phyloP scores from a whole-genome alignment of 2,797 vertebrate genomes.

The Hyperoplus immaculatus region DNA sequence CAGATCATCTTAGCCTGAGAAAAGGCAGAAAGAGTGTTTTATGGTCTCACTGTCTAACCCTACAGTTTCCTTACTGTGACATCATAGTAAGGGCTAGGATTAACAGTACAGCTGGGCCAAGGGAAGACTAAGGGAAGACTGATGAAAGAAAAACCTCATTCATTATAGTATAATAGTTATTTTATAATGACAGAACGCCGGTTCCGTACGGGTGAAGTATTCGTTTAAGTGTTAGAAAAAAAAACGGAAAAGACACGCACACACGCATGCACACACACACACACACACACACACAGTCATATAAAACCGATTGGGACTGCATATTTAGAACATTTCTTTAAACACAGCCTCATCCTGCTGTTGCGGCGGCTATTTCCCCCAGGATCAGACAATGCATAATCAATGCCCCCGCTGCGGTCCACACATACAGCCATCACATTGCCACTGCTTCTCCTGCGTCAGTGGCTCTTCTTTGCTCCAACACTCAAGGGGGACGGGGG shows the following conservation, averaged over 20 bases:
- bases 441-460: slow-evolving; percentile 39
- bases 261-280: neutral
- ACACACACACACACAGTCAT: slow-evolving; percentile 13
- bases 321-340: slow-evolving; percentile 56
- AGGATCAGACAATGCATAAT: slow-evolving; percentile 66
- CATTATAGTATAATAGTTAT: too few relatives aligned
- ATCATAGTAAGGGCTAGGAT: too few relatives aligned
- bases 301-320: slow-evolving; percentile 17
- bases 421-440: slow-evolving; percentile 35
- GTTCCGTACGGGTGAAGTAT: too few relatives aligned
- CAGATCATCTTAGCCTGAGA: too few relatives aligned
- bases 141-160: too few relatives aligned
- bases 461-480: slow-evolving; percentile 30
- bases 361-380: slow-evolving; percentile 44
- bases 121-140: too few relatives aligned
- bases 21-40: too few relatives aligned
- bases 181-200: too few relatives aligned
- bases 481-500: slow-evolving; percentile 26
- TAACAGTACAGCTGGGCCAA: too few relatives aligned
- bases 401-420: slow-evolving; percentile 56
- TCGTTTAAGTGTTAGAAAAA: slow-evolving; percentile 18
- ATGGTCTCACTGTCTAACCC: too few relatives aligned
- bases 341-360: slow-evolving; percentile 54
- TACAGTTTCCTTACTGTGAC: too few relatives aligned
- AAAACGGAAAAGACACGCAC: neutral